Base-by-base conservation (phyloP, 2,113 vertebrate species). In the Fulica atra region DNA sequence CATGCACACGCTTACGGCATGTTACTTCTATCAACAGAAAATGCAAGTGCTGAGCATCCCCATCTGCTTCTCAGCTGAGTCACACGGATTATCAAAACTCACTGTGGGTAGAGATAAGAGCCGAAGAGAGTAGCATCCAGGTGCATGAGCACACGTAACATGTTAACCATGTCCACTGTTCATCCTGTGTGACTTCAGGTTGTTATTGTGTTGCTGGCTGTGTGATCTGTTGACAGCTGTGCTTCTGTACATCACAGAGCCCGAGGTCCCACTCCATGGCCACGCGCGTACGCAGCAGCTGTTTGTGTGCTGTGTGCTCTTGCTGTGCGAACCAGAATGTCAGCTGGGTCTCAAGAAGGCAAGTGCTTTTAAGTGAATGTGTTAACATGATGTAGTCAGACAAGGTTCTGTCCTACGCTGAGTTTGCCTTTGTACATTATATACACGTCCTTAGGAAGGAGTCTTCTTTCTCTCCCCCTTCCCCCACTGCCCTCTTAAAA, bases 1-100 rank as follows among this genome's bases (percentile, higher is more conserved):
- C 2, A 2, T 66, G 42, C 29, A 29, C n/a, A 42, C 8, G 11
- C 13, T 59, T 59, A 26, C 0, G 1, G 48, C 44, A 16, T 21
- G 57, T 74, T 82, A 56, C 70, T 87, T 81, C 64, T 24, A 16
- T 35, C 60, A 68, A 15, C 1, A 94, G 69, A 64, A 87, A 48
- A 81, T 33, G 33, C 61, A 89, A 56, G 26, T 60, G 38, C 38
- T 81, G 72, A 86, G 63, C 46, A 42, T 46, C 20, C 33, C 57
- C 57, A 72, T 76, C 74, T 93, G 70, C 59, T 89, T 68, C 82
- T 80, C 79, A 80, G 1, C 9, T 9, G 50, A 92, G 53, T 33
- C 72, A 38, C 54, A 57, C 28, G 24, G 35, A 51, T 64, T 42
- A 70, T 56, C 57, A 48, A 56, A 87, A 92, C 76, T 51, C 57